Evolutionary conservation across 1,140 invertebrate genomes (phyloP), one percentile per base, ranked within the genome.

Genomic region (Caenorhabditis remanei): DNA sequence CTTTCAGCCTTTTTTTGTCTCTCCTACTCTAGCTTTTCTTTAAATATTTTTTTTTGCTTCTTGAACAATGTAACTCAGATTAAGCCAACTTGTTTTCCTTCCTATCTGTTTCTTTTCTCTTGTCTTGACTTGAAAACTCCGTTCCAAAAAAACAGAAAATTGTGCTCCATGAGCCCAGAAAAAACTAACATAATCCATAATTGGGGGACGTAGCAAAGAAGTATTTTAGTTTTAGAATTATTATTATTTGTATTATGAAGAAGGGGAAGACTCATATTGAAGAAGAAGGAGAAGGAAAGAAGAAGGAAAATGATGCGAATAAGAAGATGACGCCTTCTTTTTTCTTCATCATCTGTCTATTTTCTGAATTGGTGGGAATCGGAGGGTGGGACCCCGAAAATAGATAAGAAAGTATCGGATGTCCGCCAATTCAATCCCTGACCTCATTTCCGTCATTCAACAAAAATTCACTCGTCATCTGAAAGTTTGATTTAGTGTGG

Each of bases 251-350:
- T 71, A 63, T 63, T 24, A 63, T 43, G 40, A 43, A 24, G 21
- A 40, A 65, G 65, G 19, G 43, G 65, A 40, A 65, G 65, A 24
- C 43, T 40, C 40, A 41, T n/a, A 43, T 71, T 4, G 19, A 71
- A 46, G 41, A 43, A 21, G 41, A 71, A n/a, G 24, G 46, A 71
- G 19, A 71, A 21, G 24, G 24, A 24, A 63, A 24, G 40, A 43
- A 71, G 24, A 63, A 71, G 9, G 21, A 71, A 46, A 46, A 14
- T 53, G 5, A 53, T 53, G 50, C 50, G 50, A 53, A 71, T n/a
- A 71, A 71, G 19, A 71, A 32, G 65, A 71, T 71, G 65, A 71
- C 65, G 65, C 65, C 65, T 71, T 71, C 65, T 46, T n/a, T 71
- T 71, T 63, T 63, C 61, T 63, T 40, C 24, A 19, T 71, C 41